These are phyloP conservation scores for Sander lucioperca DNA, from an alignment of 2,113 vertebrate species.

Conservation along the genomic window DNA sequence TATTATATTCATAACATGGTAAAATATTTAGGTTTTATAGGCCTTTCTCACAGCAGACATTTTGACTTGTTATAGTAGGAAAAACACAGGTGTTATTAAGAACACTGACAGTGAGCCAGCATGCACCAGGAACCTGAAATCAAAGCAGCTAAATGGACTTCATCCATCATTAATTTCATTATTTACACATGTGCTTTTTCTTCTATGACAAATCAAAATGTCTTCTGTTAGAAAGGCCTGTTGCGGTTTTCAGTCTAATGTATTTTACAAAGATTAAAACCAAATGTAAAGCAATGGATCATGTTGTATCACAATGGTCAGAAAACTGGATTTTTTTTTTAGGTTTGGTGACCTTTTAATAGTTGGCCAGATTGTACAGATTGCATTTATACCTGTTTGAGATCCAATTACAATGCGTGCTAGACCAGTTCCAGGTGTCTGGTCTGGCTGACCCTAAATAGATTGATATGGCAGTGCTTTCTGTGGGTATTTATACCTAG, in stretches of 20 bases:
- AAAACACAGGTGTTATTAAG: neutral
- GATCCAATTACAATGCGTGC: no score
- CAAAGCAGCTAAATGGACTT: neutral
- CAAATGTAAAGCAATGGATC: neutral
- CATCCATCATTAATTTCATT: neutral
- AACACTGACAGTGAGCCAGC: neutral
- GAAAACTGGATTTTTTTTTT: neutral
- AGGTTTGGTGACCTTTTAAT: no score
- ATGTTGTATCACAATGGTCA: neutral
- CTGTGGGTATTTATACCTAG: no score
- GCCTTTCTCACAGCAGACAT: neutral
- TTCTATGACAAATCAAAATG: neutral
- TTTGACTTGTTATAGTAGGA: neutral
- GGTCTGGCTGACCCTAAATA: no score
- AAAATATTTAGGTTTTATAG: neutral
- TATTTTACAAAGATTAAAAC: neutral
- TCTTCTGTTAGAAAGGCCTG: neutral
- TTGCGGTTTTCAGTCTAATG: neutral
- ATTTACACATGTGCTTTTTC: neutral
- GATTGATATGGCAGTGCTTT: no score
- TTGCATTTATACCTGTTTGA: no score
- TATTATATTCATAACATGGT: neutral
- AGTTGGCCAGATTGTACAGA: no score
- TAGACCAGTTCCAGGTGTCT: no score
- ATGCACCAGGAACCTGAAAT: neutral